Evolutionary conservation across 1,140 invertebrate species (phyloP).

Genomic region (Drosophila funebris): DNA sequence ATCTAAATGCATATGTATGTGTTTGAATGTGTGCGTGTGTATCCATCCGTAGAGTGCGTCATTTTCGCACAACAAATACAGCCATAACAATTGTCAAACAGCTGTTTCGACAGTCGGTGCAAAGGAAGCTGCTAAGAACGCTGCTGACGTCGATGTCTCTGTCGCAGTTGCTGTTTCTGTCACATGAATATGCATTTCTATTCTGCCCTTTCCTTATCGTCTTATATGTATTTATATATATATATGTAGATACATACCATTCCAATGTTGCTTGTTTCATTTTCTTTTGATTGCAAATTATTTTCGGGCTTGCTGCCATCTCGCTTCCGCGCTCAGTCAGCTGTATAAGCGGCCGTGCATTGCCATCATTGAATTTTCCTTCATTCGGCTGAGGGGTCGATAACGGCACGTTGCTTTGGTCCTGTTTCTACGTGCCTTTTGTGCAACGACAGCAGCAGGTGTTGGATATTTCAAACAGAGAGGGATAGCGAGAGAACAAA

Average conservation of each 20-base stretch:
- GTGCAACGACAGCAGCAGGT: conserved; percentile 29
- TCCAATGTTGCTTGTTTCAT: conserved; percentile 9
- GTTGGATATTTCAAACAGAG: neutral
- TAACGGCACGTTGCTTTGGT: conserved; percentile 35
- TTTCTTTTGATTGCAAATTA: conserved; percentile 15
- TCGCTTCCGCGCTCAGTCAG: neutral
- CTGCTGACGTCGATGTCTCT: neutral
- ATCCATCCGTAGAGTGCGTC: conserved; percentile 12
- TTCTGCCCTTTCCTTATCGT: neutral
- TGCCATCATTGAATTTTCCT: conserved; percentile 17
- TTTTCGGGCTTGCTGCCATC: conserved; percentile 15
- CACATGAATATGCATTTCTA: conserved; percentile 4
- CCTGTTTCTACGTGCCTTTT: conserved; percentile 15
- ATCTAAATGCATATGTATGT: neutral
- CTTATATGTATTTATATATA: neutral
- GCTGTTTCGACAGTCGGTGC: conserved; percentile 20
- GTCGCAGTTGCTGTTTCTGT: neutral
- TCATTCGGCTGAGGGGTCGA: conserved; percentile 17
- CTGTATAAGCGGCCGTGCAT: neutral
- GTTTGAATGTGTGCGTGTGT: neutral
- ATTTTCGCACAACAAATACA: conserved; percentile 14
- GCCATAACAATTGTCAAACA: conserved; percentile 40
- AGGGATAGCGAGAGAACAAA: conserved; percentile 21
- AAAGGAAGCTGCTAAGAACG: conserved; percentile 9
- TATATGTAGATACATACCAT: neutral